Conservation (phyloP, 1,140 invertebrate species). For the Drosophila erecta region DNA sequence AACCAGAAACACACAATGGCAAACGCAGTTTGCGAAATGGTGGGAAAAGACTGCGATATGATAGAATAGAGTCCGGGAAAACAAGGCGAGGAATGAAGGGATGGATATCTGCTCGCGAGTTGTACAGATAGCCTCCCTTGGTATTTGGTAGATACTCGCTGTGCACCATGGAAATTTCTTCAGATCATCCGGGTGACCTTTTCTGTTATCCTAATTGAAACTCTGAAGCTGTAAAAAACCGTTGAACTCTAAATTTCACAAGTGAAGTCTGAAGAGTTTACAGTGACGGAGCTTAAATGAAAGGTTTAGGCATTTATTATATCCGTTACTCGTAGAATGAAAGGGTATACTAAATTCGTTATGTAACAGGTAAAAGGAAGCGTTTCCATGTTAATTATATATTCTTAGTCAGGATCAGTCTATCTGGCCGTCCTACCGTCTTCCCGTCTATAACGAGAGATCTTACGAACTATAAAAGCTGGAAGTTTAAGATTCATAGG, state of each 20-base stretch:
- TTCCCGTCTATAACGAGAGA: too few relatives aligned
- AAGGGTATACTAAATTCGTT: too few relatives aligned
- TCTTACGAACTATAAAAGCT: too few relatives aligned
- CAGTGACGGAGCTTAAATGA: background rate
- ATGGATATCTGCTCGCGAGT: constrained; percentile 13
- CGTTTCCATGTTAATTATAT: too few relatives aligned
- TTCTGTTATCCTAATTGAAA: background rate
- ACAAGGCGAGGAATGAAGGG: constrained; percentile 32
- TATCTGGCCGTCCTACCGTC: too few relatives aligned
- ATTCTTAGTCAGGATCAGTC: too few relatives aligned
- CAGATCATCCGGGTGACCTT: background rate
- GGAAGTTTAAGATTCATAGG: too few relatives aligned
- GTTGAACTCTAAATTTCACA: background rate
- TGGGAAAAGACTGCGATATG: constrained; percentile 43
- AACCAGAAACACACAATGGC: constrained; percentile 23
- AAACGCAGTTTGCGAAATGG: constrained; percentile 39
- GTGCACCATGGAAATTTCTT: constrained; percentile 19
- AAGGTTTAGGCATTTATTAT: too few relatives aligned
- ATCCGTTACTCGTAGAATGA: too few relatives aligned
- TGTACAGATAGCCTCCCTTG: background rate
- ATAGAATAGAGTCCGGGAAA: constrained; percentile 9
- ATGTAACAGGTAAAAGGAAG: too few relatives aligned
- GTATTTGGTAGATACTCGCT: constrained; percentile 8
- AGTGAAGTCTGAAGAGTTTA: background rate
- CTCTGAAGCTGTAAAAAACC: background rate